Base-by-base conservation (phyloP, 2,888 invertebrate species). In the Ochlodes sylvanus region DNA sequence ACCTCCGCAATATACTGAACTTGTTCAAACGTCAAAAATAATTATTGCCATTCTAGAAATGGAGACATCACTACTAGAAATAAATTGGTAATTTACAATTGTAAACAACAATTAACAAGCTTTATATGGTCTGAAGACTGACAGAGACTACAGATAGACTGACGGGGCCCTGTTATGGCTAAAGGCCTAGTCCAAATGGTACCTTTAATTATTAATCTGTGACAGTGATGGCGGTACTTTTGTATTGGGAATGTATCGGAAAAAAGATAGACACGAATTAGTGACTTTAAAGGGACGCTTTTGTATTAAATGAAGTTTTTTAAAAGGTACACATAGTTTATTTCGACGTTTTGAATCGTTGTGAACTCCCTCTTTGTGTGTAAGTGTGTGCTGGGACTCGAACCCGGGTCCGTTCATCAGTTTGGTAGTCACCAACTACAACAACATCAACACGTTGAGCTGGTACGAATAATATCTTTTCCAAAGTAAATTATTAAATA, bases 31-130 rank as follows among this genome's bases (percentile, higher is more conserved):
- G 79, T 84, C 84, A 86, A 83, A 81, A 75, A 81, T 82, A 85
- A 87, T 87, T 83, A 87, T 83, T 81, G 75, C 81, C 82, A 82
- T 72, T 69, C 72, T 70, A 65, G 67, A 63, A 74, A 76, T 78
- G 73, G 72, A 80, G 80, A 81, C 80, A 80, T 82, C 81, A 76
- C 73, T 75, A 73, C 74, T 73, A 81, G 83, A 76, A 85, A 87
- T 88, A 88, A 89, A 88, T 85, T 82, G 83, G 79, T 80, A 82
- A 86, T 88, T 88, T 89, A 84, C 84, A 86, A 88, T 89, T 86
- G 83, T 87, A 89, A 84, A 82, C 79, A 80, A 83, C 82, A 86
- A 86, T 85, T 88, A 88, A 88, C 88, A 85, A 70, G 70, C 87
- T 86, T 73, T 88, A 86, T 74, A 90, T 79, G 89, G 89, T 41